Evolutionary conservation across 2,113 vertebrate species (phyloP).

Genomic region (Pelecanoides urinatrix): DNA sequence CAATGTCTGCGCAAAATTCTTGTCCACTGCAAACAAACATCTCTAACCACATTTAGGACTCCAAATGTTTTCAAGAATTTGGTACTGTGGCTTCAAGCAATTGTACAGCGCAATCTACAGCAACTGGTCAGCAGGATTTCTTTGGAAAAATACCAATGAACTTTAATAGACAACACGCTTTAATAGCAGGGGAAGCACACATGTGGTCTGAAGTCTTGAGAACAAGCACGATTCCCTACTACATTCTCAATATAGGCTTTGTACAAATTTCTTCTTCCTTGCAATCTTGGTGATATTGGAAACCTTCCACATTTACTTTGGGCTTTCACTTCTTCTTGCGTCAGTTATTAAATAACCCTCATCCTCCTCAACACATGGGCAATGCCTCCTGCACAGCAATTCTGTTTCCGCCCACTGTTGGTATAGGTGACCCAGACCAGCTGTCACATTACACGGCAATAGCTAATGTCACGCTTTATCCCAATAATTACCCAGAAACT

Average conservation of each 20-base stretch:
- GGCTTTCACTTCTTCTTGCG: neutral
- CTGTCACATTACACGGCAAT: neutral
- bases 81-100: neutral
- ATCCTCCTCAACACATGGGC: conserved; percentile 34
- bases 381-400: neutral
- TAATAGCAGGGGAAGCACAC: neutral
- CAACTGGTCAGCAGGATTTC: neutral
- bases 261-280: neutral
- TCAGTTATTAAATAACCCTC: neutral
- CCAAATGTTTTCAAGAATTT: neutral
- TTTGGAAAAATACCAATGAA: neutral
- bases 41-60: neutral
- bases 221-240: neutral
- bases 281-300: neutral
- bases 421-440: neutral
- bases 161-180: neutral
- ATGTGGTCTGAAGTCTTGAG: neutral
- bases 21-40: neutral
- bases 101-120: neutral
- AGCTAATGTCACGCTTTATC: neutral
- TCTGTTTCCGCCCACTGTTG: neutral
- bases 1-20: neutral
- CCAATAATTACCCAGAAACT: neutral
- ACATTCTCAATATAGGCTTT: neutral
- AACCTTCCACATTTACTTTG: neutral